These are phyloP conservation scores for Sphenodon punctatus DNA, from an alignment of 2,797 vertebrate species.

Conservation along the genomic window DNA sequence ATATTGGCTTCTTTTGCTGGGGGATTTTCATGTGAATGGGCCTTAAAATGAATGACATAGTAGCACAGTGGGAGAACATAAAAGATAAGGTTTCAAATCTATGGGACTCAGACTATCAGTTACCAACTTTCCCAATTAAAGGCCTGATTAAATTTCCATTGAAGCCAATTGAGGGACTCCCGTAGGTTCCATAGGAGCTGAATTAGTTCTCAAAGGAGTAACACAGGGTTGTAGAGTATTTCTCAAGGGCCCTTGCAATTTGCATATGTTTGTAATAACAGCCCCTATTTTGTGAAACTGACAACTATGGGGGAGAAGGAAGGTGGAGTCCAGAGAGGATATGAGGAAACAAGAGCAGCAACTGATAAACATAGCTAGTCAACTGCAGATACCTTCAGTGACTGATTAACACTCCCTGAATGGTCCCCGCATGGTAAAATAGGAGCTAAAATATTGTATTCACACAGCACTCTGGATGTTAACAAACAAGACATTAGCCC, in stretches of 20 bases:
- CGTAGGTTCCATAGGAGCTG: neutral
- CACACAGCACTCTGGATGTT: too few relatives aligned
- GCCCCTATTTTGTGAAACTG: neutral
- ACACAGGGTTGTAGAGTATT: neutral
- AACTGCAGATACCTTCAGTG: neutral
- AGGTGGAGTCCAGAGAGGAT: too few relatives aligned
- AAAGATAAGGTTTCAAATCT: accelerated
- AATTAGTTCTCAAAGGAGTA: neutral
- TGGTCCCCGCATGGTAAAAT: neutral
- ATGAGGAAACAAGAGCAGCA: neutral
- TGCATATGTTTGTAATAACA: neutral
- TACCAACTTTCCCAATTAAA: neutral
- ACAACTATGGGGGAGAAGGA: neutral
- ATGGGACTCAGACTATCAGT: neutral
- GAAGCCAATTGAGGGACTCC: neutral
- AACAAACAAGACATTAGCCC: too few relatives aligned
- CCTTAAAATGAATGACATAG: too few relatives aligned
- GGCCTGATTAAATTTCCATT: neutral
- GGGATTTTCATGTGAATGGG: too few relatives aligned
- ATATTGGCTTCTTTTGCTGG: too few relatives aligned
- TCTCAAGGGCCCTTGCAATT: neutral
- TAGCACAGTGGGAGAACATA: neutral
- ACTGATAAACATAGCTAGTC: neutral
- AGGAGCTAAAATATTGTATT: too few relatives aligned
- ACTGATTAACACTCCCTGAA: neutral